Evolutionary conservation across 2,113 vertebrate genomes (phyloP).

Genomic region (Galeopterus variegatus): DNA sequence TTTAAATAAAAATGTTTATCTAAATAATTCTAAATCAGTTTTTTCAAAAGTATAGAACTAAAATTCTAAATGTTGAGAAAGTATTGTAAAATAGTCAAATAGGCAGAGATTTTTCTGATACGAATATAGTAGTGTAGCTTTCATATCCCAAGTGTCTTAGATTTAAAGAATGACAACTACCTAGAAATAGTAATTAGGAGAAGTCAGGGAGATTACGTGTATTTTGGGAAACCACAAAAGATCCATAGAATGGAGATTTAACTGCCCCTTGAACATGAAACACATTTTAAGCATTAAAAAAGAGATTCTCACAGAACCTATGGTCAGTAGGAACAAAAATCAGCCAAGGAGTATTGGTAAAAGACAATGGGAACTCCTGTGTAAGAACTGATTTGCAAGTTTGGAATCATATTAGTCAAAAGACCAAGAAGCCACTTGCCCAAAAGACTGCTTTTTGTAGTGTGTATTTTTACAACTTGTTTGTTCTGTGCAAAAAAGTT

Average conservation of each 20-base stretch:
- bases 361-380: not conserved
- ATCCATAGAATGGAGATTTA: not conserved
- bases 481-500: not conserved
- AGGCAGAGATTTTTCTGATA: not conserved
- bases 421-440: not conserved
- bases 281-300: not conserved
- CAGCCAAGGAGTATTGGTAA: not conserved
- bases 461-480: not conserved
- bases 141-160: not conserved
- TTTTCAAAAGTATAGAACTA: not conserved
- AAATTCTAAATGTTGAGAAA: constrained; percentile 42
- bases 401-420: not conserved
- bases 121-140: not conserved
- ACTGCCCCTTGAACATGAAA: not conserved
- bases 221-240: not conserved
- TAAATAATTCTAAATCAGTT: constrained; percentile 9
- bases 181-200: not conserved
- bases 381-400: not conserved
- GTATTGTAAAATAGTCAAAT: not conserved
- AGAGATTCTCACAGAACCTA: not conserved
- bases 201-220: not conserved
- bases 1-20: constrained; percentile 12
- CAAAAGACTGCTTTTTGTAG: not conserved
- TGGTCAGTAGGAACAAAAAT: not conserved
- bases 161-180: constrained; percentile 23